These are phyloP conservation scores for Pogonomyrmex barbatus DNA, from an alignment of 1,140 invertebrate species.

Conservation along the genomic window DNA sequence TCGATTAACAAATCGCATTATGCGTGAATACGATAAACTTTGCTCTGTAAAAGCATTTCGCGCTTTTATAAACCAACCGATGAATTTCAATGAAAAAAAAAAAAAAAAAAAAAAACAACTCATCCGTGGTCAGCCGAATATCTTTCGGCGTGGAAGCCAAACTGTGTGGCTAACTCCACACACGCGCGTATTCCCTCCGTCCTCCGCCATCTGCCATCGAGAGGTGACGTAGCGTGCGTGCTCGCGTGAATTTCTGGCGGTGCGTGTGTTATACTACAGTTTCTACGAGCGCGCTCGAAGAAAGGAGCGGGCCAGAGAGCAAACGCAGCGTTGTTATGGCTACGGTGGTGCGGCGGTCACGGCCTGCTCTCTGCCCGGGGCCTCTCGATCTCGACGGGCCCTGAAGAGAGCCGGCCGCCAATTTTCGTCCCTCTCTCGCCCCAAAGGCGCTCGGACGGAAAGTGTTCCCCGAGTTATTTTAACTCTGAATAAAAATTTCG, in stretches of 20 bases:
- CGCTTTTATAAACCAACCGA: too few species aligned
- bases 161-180: slow-evolving; percentile 14
- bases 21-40: too few species aligned
- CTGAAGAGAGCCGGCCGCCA: not conserved
- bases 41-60: too few species aligned
- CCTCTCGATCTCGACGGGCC: slow-evolving; percentile 32
- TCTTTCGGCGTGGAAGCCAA: not conserved
- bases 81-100: too few species aligned
- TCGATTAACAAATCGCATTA: too few species aligned
- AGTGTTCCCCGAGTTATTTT: too few species aligned
- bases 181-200: not conserved
- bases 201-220: not conserved
- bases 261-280: slow-evolving; percentile 26
- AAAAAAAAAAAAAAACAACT: too few species aligned
- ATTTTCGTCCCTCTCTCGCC: slow-evolving; percentile 17
- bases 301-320: slow-evolving; percentile 40
- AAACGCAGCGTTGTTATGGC: slow-evolving; percentile 61
- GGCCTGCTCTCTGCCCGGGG: not conserved
- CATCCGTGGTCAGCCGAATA: not conserved
- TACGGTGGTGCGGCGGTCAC: slow-evolving; percentile 39
- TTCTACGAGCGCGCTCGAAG: slow-evolving; percentile 41
- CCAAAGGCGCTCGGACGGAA: not conserved
- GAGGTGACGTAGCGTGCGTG: not conserved
- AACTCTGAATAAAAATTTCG: too few species aligned
- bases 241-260: slow-evolving; percentile 56